Percentiles rank a stretch among this genome's conserved stretches.
Conservation (phyloP, 1,140 invertebrate species). For the Eupeodes corollae region DNA sequence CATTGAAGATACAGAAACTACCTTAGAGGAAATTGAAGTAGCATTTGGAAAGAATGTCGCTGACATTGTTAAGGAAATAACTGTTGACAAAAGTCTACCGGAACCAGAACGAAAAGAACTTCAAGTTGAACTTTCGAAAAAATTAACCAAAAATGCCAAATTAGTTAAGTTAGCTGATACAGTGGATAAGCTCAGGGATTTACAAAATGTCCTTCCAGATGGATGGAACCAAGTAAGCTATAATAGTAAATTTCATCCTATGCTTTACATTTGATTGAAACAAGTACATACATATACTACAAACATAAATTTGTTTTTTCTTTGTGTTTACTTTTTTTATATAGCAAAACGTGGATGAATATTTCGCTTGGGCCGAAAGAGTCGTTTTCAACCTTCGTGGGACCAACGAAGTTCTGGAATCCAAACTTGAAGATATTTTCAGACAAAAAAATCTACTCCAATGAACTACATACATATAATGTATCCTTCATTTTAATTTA, state of each 20-base stretch:
- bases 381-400: constrained; percentile 57
- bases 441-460: constrained; percentile 13
- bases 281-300: too few relatives aligned
- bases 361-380: constrained; percentile 60
- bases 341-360: constrained; percentile 34
- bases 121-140: constrained; percentile 56
- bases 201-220: constrained; percentile 47
- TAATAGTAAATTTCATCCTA: too few relatives aligned
- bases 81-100: constrained; percentile 64
- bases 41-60: constrained; percentile 47
- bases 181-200: constrained; percentile 72
- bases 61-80: constrained; percentile 57
- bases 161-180: constrained; percentile 78
- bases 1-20: constrained; percentile 81
- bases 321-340: too few relatives aligned
- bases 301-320: constrained; percentile 8
- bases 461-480: too few relatives aligned
- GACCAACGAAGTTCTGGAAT: constrained; percentile 54
- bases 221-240: constrained; percentile 50
- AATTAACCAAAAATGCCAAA: constrained; percentile 53
- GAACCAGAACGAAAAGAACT: constrained; percentile 54
- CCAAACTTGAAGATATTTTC: constrained; percentile 49
- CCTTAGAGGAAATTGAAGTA: constrained; percentile 58
- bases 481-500: too few relatives aligned
- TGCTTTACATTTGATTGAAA: too few relatives aligned